These are phyloP conservation scores for Panulirus ornatus DNA, from an alignment of 1,140 invertebrate species.

Conservation along the genomic window DNA sequence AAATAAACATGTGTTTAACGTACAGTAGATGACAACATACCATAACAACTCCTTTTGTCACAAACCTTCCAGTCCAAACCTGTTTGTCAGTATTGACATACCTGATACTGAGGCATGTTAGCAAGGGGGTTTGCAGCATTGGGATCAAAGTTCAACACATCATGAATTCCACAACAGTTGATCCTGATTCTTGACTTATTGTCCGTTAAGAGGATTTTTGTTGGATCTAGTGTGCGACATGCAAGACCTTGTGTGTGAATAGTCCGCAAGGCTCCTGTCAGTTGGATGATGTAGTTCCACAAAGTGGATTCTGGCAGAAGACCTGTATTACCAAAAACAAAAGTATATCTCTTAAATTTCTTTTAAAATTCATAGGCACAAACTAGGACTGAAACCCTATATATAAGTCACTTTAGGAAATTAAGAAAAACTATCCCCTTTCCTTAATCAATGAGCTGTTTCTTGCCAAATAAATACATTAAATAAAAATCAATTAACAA, in stretches of 20 bases:
- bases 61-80: no score
- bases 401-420: no score
- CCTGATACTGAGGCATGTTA: constrained; percentile 87
- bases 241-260: constrained; percentile 90
- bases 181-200: constrained; percentile 82
- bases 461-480: no score
- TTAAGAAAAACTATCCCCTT: no score
- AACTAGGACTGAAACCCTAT: no score
- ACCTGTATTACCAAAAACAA: constrained; percentile 74
- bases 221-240: constrained; percentile 89
- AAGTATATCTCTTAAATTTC: no score
- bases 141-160: constrained; percentile 90
- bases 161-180: constrained; percentile 89
- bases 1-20: no score
- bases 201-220: constrained; percentile 81
- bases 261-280: constrained; percentile 94
- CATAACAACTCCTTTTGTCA: constrained; percentile 27
- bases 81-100: constrained; percentile 5
- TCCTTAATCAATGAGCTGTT: no score
- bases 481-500: no score
- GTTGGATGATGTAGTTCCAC: constrained; percentile 97
- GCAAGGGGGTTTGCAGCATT: constrained; percentile 83
- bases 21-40: background rate
- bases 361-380: no score
- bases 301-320: constrained; percentile 93